Evolutionary conservation across 2,797 vertebrate species (phyloP), one percentile per base, ranked within the genome.

Genomic region (Trachurus trachurus): DNA sequence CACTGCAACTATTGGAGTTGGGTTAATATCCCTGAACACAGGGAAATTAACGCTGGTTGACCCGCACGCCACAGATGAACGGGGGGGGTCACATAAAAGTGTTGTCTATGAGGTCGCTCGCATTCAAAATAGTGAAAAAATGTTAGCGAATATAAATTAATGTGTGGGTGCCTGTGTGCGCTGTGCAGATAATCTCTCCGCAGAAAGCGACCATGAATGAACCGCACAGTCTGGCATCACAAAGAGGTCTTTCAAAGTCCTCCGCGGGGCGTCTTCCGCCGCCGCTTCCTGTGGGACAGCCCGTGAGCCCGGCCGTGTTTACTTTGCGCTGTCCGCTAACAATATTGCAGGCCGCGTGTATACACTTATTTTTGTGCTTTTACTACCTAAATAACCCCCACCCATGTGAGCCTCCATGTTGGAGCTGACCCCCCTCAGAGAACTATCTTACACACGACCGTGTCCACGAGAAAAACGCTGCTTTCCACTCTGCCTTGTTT

Each of bases 191-290:
- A 44, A 69, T 76, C 52, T 61, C 42, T 16, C n/a, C 57, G 37
- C 34, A n/a, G 42, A 59, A 59, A 15, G 65, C 54, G 9, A 10
- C 64, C 66, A 81, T 91, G 84, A 90, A 91, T 83, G 86, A 83
- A 79, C n/a, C 66, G 52, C 86, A 85, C 85, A 88, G 84, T 83
- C 73, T 72, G 66, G 56, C 72, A 66, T 70, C 87, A 93, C 90
- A 92, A 92, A 92, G 89, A 68, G 76, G 60, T 68, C 87, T 93
- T 92, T 91, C 66, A 87, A 64, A 83, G 74, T 64, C 44, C 91
- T 76, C 88, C 61, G 69, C 88, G 87, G 92, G 91, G 88, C 87
- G 90, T 86, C 92, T 90, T 92, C 89, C 92, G 91, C 83, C 75
- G 57, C 59, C 71, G 80, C 71, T 92, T 91, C 91, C 90, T 87